Evolutionary conservation across 2,113 vertebrate species (phyloP).

Genomic region (Amblyornis subalaris): DNA sequence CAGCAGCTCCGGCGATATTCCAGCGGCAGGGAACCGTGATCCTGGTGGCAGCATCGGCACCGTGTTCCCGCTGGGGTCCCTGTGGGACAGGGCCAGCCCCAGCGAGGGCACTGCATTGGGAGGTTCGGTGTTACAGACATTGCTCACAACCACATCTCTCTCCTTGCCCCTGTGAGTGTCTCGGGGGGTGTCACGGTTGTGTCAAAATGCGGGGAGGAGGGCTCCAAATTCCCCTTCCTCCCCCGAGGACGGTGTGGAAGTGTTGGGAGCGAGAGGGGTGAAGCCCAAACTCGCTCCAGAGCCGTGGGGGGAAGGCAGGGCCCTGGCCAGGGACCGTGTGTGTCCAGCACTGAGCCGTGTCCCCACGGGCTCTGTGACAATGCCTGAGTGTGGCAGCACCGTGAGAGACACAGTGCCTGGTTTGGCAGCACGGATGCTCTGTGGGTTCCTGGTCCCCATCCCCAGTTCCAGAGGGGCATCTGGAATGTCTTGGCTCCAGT

Average conservation of each 20-base stretch:
- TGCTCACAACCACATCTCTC: neutral
- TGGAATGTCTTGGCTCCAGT: fast-evolving
- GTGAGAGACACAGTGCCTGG: fast-evolving
- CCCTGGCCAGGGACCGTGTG: neutral
- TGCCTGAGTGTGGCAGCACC: fast-evolving
- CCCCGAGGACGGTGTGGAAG: fast-evolving
- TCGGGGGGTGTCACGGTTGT: neutral
- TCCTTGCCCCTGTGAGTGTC: too few species aligned
- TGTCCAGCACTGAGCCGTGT: fast-evolving
- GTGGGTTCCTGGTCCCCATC: neutral
- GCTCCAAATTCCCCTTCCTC: neutral
- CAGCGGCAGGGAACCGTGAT: neutral
- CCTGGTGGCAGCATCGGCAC: fast-evolving
- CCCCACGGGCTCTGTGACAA: fast-evolving
- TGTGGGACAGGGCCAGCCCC: neutral
- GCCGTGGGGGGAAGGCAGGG: fast-evolving
- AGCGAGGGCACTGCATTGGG: fast-evolving
- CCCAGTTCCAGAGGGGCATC: fast-evolving
- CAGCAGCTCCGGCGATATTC: neutral
- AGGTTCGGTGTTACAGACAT: neutral
- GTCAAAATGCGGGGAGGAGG: neutral
- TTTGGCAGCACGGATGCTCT: fast-evolving
- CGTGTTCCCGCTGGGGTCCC: fast-evolving
- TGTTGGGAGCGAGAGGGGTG: neutral
- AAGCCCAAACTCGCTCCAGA: neutral